phyloP scores from a whole-genome alignment of 1,140 invertebrate species.

The Gerris buenoi region DNA sequence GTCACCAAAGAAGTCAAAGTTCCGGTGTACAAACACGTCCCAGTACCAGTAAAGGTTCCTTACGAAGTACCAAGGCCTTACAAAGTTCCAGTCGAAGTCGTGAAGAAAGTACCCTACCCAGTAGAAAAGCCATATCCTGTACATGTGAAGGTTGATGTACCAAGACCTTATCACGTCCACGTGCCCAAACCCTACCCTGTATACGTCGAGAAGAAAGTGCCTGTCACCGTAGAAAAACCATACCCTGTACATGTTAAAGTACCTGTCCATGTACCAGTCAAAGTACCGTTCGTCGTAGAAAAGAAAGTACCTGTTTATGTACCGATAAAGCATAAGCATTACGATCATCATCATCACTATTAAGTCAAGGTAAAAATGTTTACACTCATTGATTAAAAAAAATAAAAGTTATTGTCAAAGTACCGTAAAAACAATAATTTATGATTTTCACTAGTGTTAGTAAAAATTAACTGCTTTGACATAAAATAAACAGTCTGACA shows the following conservation, averaged over 20 bases:
- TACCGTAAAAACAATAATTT: too few species aligned
- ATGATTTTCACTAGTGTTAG: too few species aligned
- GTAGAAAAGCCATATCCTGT: slow-evolving; percentile 17
- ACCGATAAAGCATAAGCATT: not conserved
- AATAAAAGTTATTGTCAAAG: too few species aligned
- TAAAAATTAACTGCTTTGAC: too few species aligned
- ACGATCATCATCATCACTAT: too few species aligned
- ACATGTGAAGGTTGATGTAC: slow-evolving; percentile 6
- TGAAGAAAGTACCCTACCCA: slow-evolving; percentile 2
- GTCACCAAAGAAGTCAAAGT: slow-evolving; percentile 42
- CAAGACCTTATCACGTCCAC: slow-evolving; percentile 1
- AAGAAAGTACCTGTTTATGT: slow-evolving; percentile 2
- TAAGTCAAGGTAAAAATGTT: too few species aligned
- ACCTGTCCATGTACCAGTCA: not conserved
- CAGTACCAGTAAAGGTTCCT: slow-evolving; percentile 36
- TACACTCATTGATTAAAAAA: too few species aligned
- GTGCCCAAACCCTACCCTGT: slow-evolving; percentile 5
- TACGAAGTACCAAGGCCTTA: slow-evolving; percentile 26
- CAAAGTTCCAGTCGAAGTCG: slow-evolving; percentile 1
- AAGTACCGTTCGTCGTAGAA: not conserved
- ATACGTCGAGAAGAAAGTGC: not conserved
- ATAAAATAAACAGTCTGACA: too few species aligned
- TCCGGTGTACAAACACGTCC: slow-evolving; percentile 48
- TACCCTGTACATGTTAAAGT: slow-evolving; percentile 5
- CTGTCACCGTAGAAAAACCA: slow-evolving; percentile 1